phyloP scores from a whole-genome alignment of 2,113 vertebrate species.

The Antigone vipio region DNA sequence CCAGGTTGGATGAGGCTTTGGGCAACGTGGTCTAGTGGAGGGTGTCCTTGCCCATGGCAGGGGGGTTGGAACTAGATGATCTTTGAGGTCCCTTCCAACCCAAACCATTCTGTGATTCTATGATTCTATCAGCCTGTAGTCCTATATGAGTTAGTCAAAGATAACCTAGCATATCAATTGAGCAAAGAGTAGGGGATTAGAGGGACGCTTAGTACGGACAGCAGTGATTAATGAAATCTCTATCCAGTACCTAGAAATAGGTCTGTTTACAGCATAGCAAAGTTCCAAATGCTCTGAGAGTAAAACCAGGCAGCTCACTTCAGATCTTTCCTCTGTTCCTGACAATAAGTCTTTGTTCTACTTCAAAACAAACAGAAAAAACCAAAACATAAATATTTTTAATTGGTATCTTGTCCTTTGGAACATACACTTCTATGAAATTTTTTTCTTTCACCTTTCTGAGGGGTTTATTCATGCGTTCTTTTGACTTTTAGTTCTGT shows the following conservation, averaged over 20 bases:
- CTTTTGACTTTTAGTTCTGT: not conserved
- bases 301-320: not conserved
- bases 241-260: not conserved
- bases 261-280: not conserved
- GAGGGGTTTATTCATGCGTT: not conserved
- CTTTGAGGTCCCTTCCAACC: too few relatives aligned
- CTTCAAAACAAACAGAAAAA: not conserved
- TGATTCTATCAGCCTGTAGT: not conserved
- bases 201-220: not conserved
- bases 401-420: not conserved
- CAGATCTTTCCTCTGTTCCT: not conserved
- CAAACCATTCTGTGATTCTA: too few relatives aligned
- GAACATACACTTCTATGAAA: not conserved
- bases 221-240: not conserved
- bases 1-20: too few relatives aligned
- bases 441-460: not conserved
- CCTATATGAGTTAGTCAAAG: not conserved
- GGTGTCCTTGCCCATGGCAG: too few relatives aligned
- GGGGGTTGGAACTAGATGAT: too few relatives aligned
- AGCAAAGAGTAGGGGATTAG: not conserved
- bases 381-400: not conserved
- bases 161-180: not conserved
- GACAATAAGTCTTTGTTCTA: not conserved
- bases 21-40: too few relatives aligned
- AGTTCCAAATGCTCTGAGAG: not conserved